phyloP scores from a whole-genome alignment of 1,140 invertebrate genomes.

The Monomorium pharaonis region DNA sequence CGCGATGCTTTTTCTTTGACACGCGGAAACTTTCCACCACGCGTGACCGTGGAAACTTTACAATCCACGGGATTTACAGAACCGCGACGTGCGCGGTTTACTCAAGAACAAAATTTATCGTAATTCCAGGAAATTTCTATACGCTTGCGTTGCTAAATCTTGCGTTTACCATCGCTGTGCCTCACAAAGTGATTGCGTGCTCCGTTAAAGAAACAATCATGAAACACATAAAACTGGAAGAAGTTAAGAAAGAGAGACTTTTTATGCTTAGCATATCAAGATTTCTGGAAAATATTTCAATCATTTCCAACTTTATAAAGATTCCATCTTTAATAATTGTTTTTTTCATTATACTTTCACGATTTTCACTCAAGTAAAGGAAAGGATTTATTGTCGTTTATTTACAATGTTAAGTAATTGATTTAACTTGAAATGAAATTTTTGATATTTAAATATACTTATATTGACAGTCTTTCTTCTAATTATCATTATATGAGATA shows the following conservation, averaged over 20 bases:
- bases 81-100: neutral
- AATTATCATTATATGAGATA: neutral
- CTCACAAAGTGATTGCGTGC: neutral
- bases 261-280: neutral
- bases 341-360: neutral
- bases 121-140: neutral
- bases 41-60: constrained; percentile 39
- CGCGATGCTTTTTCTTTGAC: constrained; percentile 17
- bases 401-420: neutral
- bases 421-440: neutral
- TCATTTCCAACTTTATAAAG: neutral
- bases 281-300: neutral
- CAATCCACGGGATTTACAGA: neutral
- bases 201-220: neutral
- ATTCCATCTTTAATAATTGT: neutral
- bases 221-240: neutral
- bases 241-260: neutral
- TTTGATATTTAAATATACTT: neutral
- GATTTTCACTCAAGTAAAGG: neutral
- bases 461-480: neutral
- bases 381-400: neutral
- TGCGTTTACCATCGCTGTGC: neutral
- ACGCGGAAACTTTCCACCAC: constrained; percentile 29
- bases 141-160: constrained; percentile 18
- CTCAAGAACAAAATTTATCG: neutral